Evolutionary conservation across 1,140 invertebrate genomes (phyloP).

Genomic region (Thalassaphorura encarpata): DNA sequence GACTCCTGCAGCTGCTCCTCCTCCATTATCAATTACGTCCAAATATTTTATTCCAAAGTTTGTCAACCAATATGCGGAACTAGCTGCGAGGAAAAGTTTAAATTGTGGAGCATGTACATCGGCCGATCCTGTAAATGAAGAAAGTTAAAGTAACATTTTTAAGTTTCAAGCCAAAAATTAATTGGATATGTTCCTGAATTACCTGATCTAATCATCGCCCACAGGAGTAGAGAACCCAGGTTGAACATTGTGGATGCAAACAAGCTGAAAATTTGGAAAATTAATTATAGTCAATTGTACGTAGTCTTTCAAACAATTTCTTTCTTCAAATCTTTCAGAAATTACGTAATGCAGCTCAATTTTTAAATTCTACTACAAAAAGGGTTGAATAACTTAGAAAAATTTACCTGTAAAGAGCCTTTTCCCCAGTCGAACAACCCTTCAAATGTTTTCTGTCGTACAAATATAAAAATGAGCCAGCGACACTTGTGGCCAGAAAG

Average conservation of each 20-base stretch:
- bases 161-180: background rate
- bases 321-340: background rate
- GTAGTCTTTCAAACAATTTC: too few relatives aligned
- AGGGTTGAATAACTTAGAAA: background rate
- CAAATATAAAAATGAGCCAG: conserved; percentile 5
- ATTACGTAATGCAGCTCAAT: background rate
- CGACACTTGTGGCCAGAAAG: conserved; percentile 1
- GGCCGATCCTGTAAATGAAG: background rate
- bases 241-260: conserved; percentile 19
- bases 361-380: background rate
- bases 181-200: background rate
- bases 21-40: background rate
- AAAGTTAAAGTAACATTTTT: background rate
- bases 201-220: conserved; percentile 17
- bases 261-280: conserved; percentile 3
- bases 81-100: conserved; percentile 1
- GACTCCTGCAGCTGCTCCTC: too few relatives aligned
- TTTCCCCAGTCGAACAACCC: background rate
- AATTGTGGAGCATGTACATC: conserved; percentile 8
- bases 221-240: conserved; percentile 15
- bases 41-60: background rate
- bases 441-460: conserved; percentile 16
- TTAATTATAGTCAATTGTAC: background rate
- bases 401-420: conserved; percentile 5
- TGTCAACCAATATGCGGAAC: background rate